Conservation (phyloP, 1,140 invertebrate genomes). For the Drosophila athabasca region DNA sequence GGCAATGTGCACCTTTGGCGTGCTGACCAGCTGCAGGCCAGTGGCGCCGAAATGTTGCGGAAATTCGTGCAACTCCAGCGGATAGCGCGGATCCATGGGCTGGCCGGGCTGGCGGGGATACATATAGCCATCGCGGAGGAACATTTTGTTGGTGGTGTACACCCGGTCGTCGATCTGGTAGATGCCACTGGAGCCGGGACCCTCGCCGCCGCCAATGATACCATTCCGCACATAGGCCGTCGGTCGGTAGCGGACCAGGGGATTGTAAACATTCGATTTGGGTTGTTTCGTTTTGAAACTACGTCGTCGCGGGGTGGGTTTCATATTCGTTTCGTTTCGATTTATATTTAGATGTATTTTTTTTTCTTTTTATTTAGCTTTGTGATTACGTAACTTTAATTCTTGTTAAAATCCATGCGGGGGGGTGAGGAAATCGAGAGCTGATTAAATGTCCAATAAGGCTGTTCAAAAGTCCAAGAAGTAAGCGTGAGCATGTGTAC, state of each 20-base stretch:
- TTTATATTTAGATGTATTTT: background rate
- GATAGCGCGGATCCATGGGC: conserved; percentile 78
- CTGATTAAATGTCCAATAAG: too few species aligned
- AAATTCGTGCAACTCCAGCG: conserved; percentile 77
- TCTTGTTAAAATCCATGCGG: background rate
- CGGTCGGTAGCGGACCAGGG: conserved; percentile 71
- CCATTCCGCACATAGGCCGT: conserved; percentile 76
- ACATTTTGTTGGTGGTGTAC: conserved; percentile 81
- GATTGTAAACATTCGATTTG: conserved; percentile 69
- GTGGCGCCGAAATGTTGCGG: conserved; percentile 75
- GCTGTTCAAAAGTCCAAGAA: too few species aligned
- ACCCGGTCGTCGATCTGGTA: conserved; percentile 80
- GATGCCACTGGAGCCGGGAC: conserved; percentile 71
- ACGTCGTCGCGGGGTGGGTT: conserved; percentile 71
- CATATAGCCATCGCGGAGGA: conserved; percentile 79
- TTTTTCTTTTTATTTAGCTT: conserved; percentile 1
- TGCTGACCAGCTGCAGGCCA: conserved; percentile 71
- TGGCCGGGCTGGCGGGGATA: conserved; percentile 80
- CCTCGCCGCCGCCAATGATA: conserved; percentile 72
- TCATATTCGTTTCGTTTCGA: conserved; percentile 41
- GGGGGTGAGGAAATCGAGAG: too few species aligned
- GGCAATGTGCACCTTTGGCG: conserved; percentile 78
- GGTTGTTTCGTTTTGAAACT: conserved; percentile 77
- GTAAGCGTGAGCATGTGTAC: background rate
- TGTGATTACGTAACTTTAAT: conserved; percentile 11